Evolutionary conservation across 1,140 invertebrate species (phyloP).

Genomic region (Triops longicaudatus): DNA sequence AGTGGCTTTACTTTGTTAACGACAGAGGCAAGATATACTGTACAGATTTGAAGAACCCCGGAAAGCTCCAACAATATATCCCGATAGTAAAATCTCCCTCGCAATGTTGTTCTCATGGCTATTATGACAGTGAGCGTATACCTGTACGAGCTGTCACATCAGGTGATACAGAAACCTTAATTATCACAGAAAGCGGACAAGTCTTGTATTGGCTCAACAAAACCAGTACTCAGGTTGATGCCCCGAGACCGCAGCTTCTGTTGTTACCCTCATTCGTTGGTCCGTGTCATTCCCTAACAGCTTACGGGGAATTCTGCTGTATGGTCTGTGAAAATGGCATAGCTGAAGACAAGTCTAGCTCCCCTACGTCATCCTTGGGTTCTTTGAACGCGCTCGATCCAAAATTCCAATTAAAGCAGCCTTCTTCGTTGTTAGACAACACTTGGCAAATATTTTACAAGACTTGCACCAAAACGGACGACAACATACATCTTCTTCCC

Average conservation of each 20-base stretch:
- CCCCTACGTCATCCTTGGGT: too few relatives aligned
- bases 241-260: neutral
- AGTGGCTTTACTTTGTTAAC: conserved; percentile 20
- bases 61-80: conserved; percentile 22
- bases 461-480: too few relatives aligned
- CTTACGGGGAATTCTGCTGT: too few relatives aligned
- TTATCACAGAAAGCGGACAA: conserved; percentile 19
- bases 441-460: too few relatives aligned
- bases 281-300: neutral
- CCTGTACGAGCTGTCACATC: conserved; percentile 16
- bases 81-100: conserved; percentile 7
- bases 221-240: neutral
- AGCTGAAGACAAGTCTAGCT: too few relatives aligned
- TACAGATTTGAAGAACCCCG: conserved; percentile 6
- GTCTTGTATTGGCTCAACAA: neutral
- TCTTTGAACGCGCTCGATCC: too few relatives aligned
- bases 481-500: too few relatives aligned
- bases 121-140: conserved; percentile 18
- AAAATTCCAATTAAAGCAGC: too few relatives aligned
- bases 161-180: neutral
- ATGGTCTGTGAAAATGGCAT: too few relatives aligned
- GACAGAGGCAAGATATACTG: conserved; percentile 21
- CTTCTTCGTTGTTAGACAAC: too few relatives aligned
- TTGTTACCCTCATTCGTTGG: neutral
- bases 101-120: conserved; percentile 21